Conservation (phyloP, 2,113 vertebrate species). For the Neotoma lepida region DNA sequence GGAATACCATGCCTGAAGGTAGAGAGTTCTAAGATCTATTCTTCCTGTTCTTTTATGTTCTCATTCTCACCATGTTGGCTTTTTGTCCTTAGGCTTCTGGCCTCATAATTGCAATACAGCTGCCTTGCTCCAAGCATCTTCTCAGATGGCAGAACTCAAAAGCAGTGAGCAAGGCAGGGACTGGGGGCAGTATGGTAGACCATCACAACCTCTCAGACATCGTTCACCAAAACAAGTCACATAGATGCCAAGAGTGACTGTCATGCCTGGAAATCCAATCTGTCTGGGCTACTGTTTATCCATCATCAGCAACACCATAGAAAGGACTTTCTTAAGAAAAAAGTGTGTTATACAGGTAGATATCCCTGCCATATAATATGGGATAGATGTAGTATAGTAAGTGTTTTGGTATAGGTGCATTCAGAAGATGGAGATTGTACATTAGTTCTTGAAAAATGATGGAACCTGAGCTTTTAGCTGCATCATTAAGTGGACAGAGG, state of each 20-base stretch:
- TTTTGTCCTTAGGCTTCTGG: constrained; percentile 8
- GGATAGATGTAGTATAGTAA: background rate
- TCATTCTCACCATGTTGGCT: background rate
- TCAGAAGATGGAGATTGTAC: constrained; percentile 1
- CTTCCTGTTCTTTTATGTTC: background rate
- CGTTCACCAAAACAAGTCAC: background rate
- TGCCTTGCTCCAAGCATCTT: constrained; percentile 16
- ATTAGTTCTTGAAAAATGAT: constrained; percentile 46
- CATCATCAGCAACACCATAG: background rate
- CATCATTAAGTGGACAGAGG: background rate
- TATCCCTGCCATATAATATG: background rate
- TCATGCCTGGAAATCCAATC: background rate
- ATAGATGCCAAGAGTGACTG: background rate
- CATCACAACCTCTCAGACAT: background rate
- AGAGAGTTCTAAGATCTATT: background rate
- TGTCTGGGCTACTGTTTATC: background rate
- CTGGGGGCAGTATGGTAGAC: background rate
- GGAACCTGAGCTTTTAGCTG: constrained; percentile 5
- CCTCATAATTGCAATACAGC: background rate
- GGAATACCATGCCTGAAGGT: background rate
- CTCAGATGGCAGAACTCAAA: constrained; percentile 23
- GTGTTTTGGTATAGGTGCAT: background rate
- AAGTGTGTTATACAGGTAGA: background rate
- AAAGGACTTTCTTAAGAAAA: background rate
- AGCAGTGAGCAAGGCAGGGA: background rate